Evolutionary conservation across 2,113 vertebrate species (phyloP).

Genomic region (Misgurnus mizolepis): DNA sequence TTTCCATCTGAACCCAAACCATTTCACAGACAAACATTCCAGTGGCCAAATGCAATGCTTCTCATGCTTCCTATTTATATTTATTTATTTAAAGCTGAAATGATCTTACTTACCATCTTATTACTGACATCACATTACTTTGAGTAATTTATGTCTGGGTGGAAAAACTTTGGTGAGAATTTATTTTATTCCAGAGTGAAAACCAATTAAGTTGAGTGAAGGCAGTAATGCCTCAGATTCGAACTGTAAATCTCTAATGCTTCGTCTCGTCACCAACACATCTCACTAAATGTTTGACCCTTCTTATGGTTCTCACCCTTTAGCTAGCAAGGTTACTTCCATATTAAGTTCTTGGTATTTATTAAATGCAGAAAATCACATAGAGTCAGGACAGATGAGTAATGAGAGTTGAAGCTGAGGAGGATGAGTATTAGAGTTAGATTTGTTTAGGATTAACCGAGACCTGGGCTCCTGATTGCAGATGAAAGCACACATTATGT

Average conservation of each 20-base stretch:
- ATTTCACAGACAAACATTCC: slow-evolving; percentile 54
- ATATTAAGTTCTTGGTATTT: slow-evolving; percentile 32
- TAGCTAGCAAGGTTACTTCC: slow-evolving; percentile 23
- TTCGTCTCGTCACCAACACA: slow-evolving; percentile 16
- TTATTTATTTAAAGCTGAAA: slow-evolving; percentile 47
- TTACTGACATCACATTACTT: slow-evolving; percentile 66
- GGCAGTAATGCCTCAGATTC: slow-evolving; percentile 31
- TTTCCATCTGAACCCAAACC: slow-evolving; percentile 54
- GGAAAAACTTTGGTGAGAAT: slow-evolving; percentile 45
- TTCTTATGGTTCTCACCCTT: slow-evolving; percentile 20
- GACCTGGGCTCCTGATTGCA: background rate
- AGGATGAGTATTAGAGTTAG: background rate
- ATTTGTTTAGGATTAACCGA: background rate
- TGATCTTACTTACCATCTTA: slow-evolving; percentile 50
- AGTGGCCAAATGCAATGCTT: slow-evolving; percentile 34
- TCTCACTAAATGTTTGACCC: slow-evolving; percentile 30
- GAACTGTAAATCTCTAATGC: slow-evolving; percentile 32
- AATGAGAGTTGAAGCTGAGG: slow-evolving; percentile 15
- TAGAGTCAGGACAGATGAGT: slow-evolving; percentile 28
- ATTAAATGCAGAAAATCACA: slow-evolving; percentile 24
- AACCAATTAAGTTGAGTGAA: slow-evolving; percentile 43
- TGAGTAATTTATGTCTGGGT: slow-evolving; percentile 59
- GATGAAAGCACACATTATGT: background rate
- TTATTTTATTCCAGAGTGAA: slow-evolving; percentile 37
- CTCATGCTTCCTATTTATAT: slow-evolving; percentile 16